phyloP scores from a whole-genome alignment of 2,888 invertebrate genomes.

The Limnephilus auricula region DNA sequence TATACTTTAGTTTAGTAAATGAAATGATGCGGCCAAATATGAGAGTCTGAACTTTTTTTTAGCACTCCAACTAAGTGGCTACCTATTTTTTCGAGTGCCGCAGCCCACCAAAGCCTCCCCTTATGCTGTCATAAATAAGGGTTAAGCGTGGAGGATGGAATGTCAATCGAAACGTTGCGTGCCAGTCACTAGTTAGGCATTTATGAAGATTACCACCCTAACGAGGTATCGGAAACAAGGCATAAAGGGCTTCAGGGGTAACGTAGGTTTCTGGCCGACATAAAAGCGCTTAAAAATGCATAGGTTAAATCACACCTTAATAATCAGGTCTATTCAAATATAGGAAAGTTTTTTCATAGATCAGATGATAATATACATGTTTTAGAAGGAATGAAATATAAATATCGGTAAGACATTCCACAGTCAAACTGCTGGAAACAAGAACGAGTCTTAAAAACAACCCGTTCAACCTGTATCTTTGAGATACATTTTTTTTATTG shows the following conservation, averaged over 20 bases:
- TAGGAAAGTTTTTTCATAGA: too few relatives aligned
- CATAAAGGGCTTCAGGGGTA: not conserved
- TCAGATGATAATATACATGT: too few relatives aligned
- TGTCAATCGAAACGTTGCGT: not conserved
- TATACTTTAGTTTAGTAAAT: not conserved
- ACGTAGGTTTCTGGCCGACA: not conserved
- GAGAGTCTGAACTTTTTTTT: not conserved
- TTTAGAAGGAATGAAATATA: too few relatives aligned
- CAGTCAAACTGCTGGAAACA: too few relatives aligned
- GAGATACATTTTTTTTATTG: too few relatives aligned
- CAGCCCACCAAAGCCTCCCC: too few relatives aligned
- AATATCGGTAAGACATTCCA: too few relatives aligned
- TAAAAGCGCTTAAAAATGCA: too few relatives aligned
- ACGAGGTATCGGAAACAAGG: not conserved
- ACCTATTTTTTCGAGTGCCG: not conserved
- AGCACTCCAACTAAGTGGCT: not conserved
- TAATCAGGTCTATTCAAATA: too few relatives aligned
- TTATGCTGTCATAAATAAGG: not conserved
- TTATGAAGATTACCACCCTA: not conserved
- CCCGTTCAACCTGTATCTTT: too few relatives aligned
- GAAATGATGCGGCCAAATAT: not conserved
- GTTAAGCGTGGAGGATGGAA: not conserved
- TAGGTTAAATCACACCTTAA: too few relatives aligned
- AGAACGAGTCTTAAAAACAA: too few relatives aligned
- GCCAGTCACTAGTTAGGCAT: not conserved